These are phyloP conservation scores for Rousettus madagascariensis DNA, from an alignment of 2,797 vertebrate genomes.

Conservation along the genomic window DNA sequence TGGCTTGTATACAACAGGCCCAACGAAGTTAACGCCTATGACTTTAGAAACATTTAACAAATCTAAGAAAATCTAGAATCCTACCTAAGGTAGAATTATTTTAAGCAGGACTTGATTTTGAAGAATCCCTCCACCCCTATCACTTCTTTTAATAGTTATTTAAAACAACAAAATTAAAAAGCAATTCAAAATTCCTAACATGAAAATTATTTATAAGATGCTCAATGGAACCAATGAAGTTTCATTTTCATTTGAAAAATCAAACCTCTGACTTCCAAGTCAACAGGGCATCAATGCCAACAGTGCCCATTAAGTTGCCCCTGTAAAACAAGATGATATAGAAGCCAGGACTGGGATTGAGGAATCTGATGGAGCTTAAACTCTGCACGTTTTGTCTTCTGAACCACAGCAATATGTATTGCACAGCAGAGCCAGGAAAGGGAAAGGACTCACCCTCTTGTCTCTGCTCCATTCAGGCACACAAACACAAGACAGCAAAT, in stretches of 20 bases:
- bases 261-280: not conserved
- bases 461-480: not conserved
- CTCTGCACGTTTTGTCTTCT: not conserved
- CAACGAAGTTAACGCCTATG: not conserved
- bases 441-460: not conserved
- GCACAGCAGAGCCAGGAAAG: not conserved
- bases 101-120: not conserved
- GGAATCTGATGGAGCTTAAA: not conserved
- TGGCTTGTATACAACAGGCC: not conserved
- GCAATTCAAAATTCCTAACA: not conserved
- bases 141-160: not conserved
- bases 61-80: conserved; percentile 4
- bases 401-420: not conserved
- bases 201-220: not conserved
- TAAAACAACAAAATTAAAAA: conserved; percentile 28
- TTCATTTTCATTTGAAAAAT: not conserved
- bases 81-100: not conserved
- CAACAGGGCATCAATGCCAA: not conserved
- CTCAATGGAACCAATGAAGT: not conserved
- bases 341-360: not conserved
- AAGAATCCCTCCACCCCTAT: not conserved
- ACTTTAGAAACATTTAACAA: conserved; percentile 16
- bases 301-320: not conserved
- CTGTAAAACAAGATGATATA: not conserved
- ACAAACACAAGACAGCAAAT: not conserved